phyloP scores from a whole-genome alignment of 53 echinoderm and acorn worm genomes.

The Echinarachnius parma region DNA sequence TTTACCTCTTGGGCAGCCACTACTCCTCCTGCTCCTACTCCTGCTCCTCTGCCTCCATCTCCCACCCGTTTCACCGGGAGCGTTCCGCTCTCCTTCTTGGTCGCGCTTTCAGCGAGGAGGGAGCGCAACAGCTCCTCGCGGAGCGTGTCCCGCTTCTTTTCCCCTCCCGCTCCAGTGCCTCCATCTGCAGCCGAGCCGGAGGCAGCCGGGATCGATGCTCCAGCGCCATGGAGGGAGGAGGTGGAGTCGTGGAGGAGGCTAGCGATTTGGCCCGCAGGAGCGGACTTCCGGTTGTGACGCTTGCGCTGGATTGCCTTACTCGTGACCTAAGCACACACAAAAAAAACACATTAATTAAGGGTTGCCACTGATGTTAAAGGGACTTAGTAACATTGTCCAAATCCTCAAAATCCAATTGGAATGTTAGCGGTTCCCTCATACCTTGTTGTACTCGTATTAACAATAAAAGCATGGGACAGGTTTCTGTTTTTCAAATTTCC shows the following conservation, averaged over 20 bases:
- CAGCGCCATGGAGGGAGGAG: constrained; percentile 25
- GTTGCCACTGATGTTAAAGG: background rate
- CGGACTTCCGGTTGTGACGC: constrained; percentile 38
- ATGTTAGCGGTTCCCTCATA: no score
- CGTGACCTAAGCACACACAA: constrained; percentile 3
- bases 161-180: background rate
- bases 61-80: background rate
- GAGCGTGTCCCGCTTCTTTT: constrained; percentile 45
- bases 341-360: background rate
- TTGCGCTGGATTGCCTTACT: constrained; percentile 29
- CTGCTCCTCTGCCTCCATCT: background rate
- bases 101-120: constrained; percentile 34
- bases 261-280: constrained; percentile 56
- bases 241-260: constrained; percentile 54
- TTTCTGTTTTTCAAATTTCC: no score
- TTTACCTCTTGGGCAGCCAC: background rate
- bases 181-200: background rate
- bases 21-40: background rate
- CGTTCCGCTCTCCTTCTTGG: background rate
- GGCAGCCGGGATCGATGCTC: constrained; percentile 2
- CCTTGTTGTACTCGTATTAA: no score
- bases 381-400: no score
- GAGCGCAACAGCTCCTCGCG: constrained; percentile 57
- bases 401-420: no score
- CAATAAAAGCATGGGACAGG: no score